Base-by-base conservation (phyloP, 2,797 vertebrate genomes). In the Myripristis jacobus region DNA sequence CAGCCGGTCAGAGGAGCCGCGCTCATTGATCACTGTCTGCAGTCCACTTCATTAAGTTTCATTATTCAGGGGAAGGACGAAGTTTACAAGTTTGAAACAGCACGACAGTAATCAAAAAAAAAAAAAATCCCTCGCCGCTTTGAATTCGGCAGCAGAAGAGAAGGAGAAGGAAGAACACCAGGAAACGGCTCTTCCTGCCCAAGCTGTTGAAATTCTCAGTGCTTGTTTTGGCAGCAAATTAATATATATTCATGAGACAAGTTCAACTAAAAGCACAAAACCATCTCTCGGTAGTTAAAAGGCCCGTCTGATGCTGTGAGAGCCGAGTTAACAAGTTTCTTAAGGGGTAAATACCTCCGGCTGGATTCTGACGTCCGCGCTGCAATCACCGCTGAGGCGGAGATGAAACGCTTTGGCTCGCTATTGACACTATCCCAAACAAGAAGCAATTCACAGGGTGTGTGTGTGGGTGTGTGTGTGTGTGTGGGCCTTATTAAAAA, bases 51-150 rank as follows among this genome's bases (percentile, higher is more conserved):
- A 1, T 68, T 43, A 22, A 43, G 1, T 58, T 70, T 70, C 44
- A 66, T 64, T 55, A 70, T 65, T 61, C 16, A 3, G 6, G 21
- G 22, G n/a, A 60, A 64, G 13, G 5, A 64, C 13, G 5, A 19
- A 22, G n/a, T 63, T 50, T 60, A 5, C 68, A 72, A 60, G 38
- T 70, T 66, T 64, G 29, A 52, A 57, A 44, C 72, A 54, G 0
- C 0, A 11, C 71, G 22, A 53, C 0, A 47, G 0, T 1, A 3
- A 36, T 52, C 15, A n/a, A 15, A 52, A 41, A 51, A n/a, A n/a
- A n/a, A n/a, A n/a, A n/a, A n/a, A n/a, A n/a, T n/a, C 21, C 12
- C 1, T 11, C 1, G 2, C 24, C 4, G 13, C 41, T 44, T 52
- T 16, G 22, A 21, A 25, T 56, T 24, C 29, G 38, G 46, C 53